Conservation (phyloP, 1,140 invertebrate genomes). For the Aphaenogaster ashmeadi region DNA sequence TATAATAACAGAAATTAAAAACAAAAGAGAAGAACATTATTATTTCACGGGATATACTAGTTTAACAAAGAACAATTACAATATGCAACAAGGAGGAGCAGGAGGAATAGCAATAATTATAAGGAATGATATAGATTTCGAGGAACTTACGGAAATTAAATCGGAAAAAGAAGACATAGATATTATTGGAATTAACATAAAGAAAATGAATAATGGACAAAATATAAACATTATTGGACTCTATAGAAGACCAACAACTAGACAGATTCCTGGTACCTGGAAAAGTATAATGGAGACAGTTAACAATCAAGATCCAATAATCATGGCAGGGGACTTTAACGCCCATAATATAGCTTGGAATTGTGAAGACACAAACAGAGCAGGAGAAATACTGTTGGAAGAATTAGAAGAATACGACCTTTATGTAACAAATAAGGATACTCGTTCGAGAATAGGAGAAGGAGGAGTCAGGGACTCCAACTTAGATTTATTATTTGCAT, state of each 20-base stretch:
- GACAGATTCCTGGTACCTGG: not conserved
- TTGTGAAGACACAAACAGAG: conserved; percentile 23
- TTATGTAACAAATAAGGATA: conserved; percentile 9
- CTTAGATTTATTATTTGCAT: not conserved
- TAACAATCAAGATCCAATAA: not conserved
- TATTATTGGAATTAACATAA: not conserved
- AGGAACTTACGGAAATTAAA: not conserved
- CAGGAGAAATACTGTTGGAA: conserved; percentile 18
- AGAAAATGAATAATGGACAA: not conserved
- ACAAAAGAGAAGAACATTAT: no score
- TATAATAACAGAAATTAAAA: no score
- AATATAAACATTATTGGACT: not conserved
- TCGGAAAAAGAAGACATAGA: not conserved
- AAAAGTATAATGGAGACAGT: no score
- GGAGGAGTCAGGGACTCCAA: not conserved
- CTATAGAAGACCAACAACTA: not conserved
- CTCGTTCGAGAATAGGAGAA: not conserved
- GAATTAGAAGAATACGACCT: not conserved
- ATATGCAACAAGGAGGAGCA: not conserved
- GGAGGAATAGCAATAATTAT: not conserved
- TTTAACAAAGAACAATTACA: not conserved
- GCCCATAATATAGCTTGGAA: conserved; percentile 39
- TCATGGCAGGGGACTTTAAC: not conserved
- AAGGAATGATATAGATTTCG: not conserved
- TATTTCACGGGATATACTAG: not conserved